These are phyloP conservation scores for Gymnogyps californianus DNA, from an alignment of 2,113 vertebrate species.

Conservation along the genomic window DNA sequence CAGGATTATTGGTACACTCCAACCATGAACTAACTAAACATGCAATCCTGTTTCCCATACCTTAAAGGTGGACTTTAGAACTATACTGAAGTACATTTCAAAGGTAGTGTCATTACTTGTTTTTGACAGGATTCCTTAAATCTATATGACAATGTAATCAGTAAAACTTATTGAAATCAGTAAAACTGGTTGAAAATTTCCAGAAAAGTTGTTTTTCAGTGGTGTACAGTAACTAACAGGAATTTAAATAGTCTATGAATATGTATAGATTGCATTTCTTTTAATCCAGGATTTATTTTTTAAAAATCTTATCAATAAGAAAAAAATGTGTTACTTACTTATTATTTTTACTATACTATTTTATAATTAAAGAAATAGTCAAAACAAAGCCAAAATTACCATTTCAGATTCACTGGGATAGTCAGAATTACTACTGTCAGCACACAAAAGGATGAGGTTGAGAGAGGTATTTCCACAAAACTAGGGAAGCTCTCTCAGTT, in stretches of 20 bases:
- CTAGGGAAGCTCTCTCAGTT: background rate
- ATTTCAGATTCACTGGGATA: background rate
- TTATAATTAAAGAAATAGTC: background rate
- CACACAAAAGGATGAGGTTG: background rate
- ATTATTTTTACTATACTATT: background rate
- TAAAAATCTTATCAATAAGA: background rate
- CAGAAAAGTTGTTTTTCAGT: background rate
- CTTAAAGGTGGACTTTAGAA: background rate
- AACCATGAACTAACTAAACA: background rate
- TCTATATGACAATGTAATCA: background rate
- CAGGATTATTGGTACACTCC: background rate
- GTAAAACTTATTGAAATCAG: background rate
- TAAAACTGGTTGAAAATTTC: background rate
- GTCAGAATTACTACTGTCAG: background rate
- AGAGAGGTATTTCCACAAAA: background rate
- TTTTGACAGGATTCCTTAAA: background rate
- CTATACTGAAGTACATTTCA: background rate
- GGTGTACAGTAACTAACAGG: background rate
- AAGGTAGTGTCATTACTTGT: background rate
- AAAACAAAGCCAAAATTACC: background rate
- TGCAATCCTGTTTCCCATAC: background rate
- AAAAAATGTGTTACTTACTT: background rate
- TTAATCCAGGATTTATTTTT: background rate
- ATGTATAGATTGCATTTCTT: background rate
- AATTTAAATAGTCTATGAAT: background rate